Conservation (phyloP, 1,140 invertebrate species). For the Formica selysi region DNA sequence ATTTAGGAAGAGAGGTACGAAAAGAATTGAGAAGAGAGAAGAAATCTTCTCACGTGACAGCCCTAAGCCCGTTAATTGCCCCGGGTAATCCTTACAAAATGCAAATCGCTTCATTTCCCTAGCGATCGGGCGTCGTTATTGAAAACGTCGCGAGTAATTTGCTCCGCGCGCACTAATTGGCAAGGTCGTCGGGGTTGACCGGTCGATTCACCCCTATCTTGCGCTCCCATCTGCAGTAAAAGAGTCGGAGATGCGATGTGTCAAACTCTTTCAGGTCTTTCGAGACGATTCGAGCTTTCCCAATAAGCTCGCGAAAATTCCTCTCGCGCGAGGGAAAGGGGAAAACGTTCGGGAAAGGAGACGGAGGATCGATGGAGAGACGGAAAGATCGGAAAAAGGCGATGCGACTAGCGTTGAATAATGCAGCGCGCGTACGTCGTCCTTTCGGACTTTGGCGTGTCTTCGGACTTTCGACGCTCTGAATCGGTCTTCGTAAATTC, state of each 20-base stretch:
- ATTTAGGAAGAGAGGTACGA: background rate
- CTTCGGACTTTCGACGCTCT: slow-evolving; percentile 60
- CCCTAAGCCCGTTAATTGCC: background rate
- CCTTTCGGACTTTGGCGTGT: slow-evolving; percentile 51
- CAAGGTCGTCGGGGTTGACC: slow-evolving; percentile 34
- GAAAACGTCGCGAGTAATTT: slow-evolving; percentile 58
- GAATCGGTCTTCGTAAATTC: slow-evolving; percentile 69
- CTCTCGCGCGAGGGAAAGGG: slow-evolving; percentile 58
- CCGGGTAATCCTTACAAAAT: slow-evolving; percentile 1
- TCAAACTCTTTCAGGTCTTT: slow-evolving; percentile 50
- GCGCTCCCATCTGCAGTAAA: slow-evolving; percentile 8
- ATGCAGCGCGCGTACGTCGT: slow-evolving; percentile 70
- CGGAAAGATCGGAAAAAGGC: slow-evolving; percentile 14
- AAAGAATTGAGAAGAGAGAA: background rate
- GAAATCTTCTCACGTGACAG: background rate
- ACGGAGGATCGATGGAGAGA: slow-evolving; percentile 4
- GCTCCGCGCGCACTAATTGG: slow-evolving; percentile 53
- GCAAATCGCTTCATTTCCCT: background rate
- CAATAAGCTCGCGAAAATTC: slow-evolving; percentile 72
- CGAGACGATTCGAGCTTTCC: slow-evolving; percentile 61
- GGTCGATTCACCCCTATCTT: slow-evolving; percentile 53
- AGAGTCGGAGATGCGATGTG: slow-evolving; percentile 45
- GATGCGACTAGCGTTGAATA: slow-evolving; percentile 64
- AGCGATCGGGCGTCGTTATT: background rate
- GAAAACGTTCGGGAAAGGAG: background rate